Base-by-base conservation (phyloP, 2,797 vertebrate species). In the Morelia viridis region DNA sequence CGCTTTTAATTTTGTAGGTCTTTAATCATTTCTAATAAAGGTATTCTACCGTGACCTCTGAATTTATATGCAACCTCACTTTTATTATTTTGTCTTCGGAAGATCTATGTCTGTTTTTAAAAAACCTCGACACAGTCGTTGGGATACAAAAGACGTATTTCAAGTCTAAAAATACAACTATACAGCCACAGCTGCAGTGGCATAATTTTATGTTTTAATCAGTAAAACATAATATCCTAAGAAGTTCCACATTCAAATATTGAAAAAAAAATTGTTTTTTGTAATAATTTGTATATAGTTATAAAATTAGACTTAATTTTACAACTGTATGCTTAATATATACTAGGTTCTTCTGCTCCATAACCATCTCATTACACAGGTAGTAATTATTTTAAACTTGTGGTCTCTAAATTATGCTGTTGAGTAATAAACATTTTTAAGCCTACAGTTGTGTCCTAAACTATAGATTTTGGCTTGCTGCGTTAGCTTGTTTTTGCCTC, bases 1-100 rank as follows among this genome's bases (percentile, higher is more conserved):
- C 53, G 3, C 60, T 46, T 13, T 46, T 1, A 13, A 12, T 26
- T 31, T 64, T 10, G 61, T 8, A 0, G 0, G 9, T 24, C 9
- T 58, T 19, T 58, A 35, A 17, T 4, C 11, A 24, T 35, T 65
- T 9, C 61, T 31, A 22, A 65, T 46, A 65, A 88, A 65, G 15
- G 15, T 11, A n/a, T n/a, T 1, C 0, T 6, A 13, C 10, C 17
- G 26, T 50, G 22, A 28, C 7, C 28, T 64, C 46, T 5, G 46
- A 22, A 50, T 84, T 50, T 53, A 7, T 53, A 53, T 53, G 1
- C 71, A 46, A 46, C 9, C 35, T 46, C 71, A 4, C 46, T 80
- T 24, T 80, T 3, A 4, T 22, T 35, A 19, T 22, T 41, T 76
- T 1, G 0, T 11, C 71, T 80, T 10, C 3, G 5, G 71, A 22